Evolutionary conservation across 2,113 vertebrate species (phyloP).

Genomic region (Tragelaphus imberbis): DNA sequence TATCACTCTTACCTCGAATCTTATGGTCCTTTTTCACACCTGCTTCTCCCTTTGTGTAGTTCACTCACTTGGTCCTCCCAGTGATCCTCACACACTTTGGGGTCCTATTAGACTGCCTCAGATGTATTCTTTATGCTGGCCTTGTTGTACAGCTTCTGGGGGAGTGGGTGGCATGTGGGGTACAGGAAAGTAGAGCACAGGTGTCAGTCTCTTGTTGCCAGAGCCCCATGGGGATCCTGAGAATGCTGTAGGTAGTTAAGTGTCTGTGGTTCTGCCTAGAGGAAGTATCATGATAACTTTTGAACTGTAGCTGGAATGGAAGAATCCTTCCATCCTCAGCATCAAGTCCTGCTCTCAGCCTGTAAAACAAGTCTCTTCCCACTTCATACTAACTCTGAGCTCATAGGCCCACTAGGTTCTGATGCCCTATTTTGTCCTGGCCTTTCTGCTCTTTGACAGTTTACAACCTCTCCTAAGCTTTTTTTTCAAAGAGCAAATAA

Average conservation of each 20-base stretch:
- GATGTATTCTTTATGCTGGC: slow-evolving; percentile 9
- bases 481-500: slow-evolving; percentile 40
- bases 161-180: neutral
- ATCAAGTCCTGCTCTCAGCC: neutral
- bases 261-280: neutral
- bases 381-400: neutral
- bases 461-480: neutral
- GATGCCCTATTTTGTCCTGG: neutral
- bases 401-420: neutral
- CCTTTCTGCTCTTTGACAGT: neutral
- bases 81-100: neutral
- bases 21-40: neutral
- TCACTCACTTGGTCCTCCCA: slow-evolving; percentile 22
- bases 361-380: neutral
- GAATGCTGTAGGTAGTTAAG: slow-evolving; percentile 30
- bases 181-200: slow-evolving; percentile 22
- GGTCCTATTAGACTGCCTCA: neutral
- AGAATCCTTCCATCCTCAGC: neutral
- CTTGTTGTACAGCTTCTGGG: neutral
- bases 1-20: neutral
- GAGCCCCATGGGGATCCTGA: neutral
- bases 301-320: neutral
- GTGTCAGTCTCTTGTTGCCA: slow-evolving; percentile 10
- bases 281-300: neutral
- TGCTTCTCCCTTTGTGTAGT: neutral